Conservation (phyloP, 2,888 invertebrate genomes). For the Idaea aversata region DNA sequence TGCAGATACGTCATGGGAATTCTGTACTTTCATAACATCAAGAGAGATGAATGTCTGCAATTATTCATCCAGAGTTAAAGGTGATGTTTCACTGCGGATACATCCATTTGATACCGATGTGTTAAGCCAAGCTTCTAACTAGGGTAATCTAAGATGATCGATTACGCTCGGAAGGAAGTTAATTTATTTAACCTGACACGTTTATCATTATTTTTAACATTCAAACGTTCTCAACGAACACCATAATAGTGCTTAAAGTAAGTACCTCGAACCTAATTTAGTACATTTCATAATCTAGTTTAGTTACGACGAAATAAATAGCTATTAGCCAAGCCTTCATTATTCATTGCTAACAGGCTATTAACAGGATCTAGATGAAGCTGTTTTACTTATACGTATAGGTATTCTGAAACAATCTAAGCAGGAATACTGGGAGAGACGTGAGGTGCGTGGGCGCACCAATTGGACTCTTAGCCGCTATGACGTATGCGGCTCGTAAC, state of each 20-base stretch:
- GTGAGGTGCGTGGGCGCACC: slow-evolving; percentile 38
- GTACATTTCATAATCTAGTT: not conserved
- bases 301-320: not conserved
- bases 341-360: not conserved
- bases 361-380: slow-evolving; percentile 14
- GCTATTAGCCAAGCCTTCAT: not conserved
- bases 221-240: not conserved
- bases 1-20: no score
- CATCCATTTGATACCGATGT: no score
- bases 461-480: slow-evolving; percentile 31
- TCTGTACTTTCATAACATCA: no score
- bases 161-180: no score
- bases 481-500: slow-evolving; percentile 43
- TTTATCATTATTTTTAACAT: no score
- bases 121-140: no score
- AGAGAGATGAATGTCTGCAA: no score
- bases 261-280: not conserved
- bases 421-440: slow-evolving; percentile 18
- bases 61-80: no score
- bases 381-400: slow-evolving; percentile 7
- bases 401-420: slow-evolving; percentile 14
- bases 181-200: no score
- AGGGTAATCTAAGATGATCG: no score
- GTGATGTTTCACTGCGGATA: no score
- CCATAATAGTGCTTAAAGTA: not conserved